phyloP scores from a whole-genome alignment of 2,113 vertebrate species.

The Sebastes fasciatus region DNA sequence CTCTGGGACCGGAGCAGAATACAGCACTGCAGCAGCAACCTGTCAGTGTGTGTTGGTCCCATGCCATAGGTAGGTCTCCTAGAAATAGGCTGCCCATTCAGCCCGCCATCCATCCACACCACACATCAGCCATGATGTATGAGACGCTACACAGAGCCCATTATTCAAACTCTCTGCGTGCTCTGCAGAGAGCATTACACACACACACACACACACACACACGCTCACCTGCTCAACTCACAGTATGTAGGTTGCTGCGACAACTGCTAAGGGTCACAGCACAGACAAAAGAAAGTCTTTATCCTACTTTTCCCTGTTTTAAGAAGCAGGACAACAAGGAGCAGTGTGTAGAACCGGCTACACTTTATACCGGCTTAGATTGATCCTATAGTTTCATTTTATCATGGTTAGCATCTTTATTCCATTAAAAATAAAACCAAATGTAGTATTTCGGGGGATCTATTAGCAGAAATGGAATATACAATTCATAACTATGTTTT shows the following conservation, averaged over 20 bases:
- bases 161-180: constrained; percentile 42
- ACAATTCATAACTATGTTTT: too few relatives aligned
- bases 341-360: neutral
- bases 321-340: constrained; percentile 35
- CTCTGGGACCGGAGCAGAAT: constrained; percentile 47
- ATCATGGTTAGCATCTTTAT: neutral
- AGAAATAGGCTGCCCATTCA: constrained; percentile 53
- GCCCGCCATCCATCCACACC: constrained; percentile 24
- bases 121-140: constrained; percentile 56
- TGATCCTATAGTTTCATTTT: neutral
- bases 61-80: constrained; percentile 62
- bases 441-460: too few relatives aligned
- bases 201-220: neutral
- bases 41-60: constrained; percentile 46
- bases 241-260: constrained; percentile 56
- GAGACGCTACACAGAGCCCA: constrained; percentile 31
- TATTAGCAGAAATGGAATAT: too few relatives aligned
- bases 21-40: constrained; percentile 56
- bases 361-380: neutral
- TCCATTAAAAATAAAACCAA: neutral
- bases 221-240: constrained; percentile 33
- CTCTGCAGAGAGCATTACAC: neutral
- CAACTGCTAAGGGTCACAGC: constrained; percentile 30
- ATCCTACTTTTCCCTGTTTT: constrained; percentile 49
- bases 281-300: constrained; percentile 7